Conservation (phyloP, 2,113 vertebrate species). For the Raphicerus campestris region DNA sequence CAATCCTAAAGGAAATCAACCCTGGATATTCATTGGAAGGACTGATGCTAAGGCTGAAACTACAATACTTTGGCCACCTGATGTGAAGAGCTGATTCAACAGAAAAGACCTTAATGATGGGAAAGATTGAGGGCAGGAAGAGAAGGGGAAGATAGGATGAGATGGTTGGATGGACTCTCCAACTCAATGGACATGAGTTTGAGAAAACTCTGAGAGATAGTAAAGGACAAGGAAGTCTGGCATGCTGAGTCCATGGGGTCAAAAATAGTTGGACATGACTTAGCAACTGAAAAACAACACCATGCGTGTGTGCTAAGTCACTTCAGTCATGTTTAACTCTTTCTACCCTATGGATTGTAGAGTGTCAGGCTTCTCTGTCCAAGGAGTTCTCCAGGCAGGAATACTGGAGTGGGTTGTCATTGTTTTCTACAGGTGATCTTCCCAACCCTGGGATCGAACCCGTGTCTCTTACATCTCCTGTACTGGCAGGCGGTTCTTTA, state of each 20-base stretch:
- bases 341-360: not conserved
- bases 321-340: not conserved
- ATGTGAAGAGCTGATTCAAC: not conserved
- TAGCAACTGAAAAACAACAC: not conserved
- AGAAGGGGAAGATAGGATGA: not conserved
- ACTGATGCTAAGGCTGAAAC: not conserved
- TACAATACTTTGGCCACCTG: not conserved
- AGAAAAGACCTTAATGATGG: not conserved
- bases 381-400: not conserved
- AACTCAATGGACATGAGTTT: not conserved
- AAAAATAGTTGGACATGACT: not conserved
- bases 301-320: not conserved
- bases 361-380: not conserved
- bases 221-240: not conserved
- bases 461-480: accelerated
- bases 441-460: not conserved
- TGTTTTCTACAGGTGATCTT: not conserved
- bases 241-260: not conserved
- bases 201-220: not conserved
- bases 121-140: not conserved
- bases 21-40: not conserved
- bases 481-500: not conserved
- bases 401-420: not conserved
- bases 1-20: not conserved
- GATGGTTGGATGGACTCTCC: not conserved